Evolutionary conservation across 1,140 invertebrate species (phyloP).

Genomic region (Coptotermes formosanus): DNA sequence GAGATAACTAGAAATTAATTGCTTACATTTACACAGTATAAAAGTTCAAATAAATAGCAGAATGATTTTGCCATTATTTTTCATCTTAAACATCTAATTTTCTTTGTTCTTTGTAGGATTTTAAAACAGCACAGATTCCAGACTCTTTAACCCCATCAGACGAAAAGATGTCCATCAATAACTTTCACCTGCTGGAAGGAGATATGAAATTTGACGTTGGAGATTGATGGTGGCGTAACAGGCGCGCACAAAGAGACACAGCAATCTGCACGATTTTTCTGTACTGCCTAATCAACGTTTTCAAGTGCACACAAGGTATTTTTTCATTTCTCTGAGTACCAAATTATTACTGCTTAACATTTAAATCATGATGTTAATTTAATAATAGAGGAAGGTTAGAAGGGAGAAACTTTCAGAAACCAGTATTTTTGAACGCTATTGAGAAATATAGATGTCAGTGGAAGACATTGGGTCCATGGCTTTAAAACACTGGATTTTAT

Average conservation of each 20-base stretch:
- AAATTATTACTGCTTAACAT: too few relatives aligned
- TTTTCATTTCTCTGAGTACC: too few relatives aligned
- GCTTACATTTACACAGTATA: neutral
- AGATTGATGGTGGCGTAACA: neutral
- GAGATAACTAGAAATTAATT: neutral
- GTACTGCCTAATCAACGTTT: neutral
- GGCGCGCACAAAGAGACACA: neutral
- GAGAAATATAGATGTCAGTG: too few relatives aligned
- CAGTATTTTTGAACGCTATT: too few relatives aligned
- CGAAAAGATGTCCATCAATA: neutral
- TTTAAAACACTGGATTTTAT: too few relatives aligned
- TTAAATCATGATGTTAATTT: too few relatives aligned
- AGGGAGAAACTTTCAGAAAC: too few relatives aligned
- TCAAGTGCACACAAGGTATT: too few relatives aligned
- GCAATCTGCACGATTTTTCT: neutral
- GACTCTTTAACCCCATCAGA: neutral
- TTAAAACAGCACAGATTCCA: neutral
- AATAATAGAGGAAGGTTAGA: too few relatives aligned
- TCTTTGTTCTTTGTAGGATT: neutral
- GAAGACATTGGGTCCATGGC: too few relatives aligned
- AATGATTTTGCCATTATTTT: constrained; percentile 13
- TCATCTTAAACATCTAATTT: neutral
- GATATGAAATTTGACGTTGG: neutral
- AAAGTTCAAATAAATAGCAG: neutral
- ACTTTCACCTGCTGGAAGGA: constrained; percentile 1